Percentiles rank a stretch among this genome's conserved stretches.
Conservation (phyloP, 2,888 invertebrate species). For the Cataglyphis albicans region DNA sequence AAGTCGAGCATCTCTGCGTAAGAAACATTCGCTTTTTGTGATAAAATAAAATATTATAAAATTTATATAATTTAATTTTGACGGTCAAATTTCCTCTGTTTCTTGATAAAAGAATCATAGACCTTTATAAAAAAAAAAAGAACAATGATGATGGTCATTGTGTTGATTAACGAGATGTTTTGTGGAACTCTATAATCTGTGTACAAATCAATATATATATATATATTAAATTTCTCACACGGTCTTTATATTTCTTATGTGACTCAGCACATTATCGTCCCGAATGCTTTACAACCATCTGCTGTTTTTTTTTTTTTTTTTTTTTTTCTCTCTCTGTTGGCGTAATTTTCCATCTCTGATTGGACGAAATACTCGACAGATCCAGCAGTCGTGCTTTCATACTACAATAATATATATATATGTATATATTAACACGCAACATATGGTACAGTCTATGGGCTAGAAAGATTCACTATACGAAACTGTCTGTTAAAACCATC, state of each 20-base stretch:
- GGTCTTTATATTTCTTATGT: constrained; percentile 14
- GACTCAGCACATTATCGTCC: constrained; percentile 1
- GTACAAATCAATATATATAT: constrained; percentile 12
- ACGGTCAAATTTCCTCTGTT: background rate
- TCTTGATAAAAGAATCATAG: background rate
- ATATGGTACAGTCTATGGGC: constrained; percentile 71
- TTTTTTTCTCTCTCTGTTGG: background rate
- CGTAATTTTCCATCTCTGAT: constrained; percentile 12
- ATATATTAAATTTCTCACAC: background rate
- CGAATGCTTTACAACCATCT: constrained; percentile 19
- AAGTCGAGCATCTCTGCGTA: constrained; percentile 24
- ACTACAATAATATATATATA: constrained; percentile 37
- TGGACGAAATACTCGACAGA: constrained; percentile 57
- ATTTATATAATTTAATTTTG: background rate
- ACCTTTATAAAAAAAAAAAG: background rate
- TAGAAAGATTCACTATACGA: constrained; percentile 64
- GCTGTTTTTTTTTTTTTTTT: background rate
- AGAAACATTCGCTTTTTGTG: background rate
- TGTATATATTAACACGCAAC: constrained; percentile 61
- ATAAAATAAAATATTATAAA: background rate
- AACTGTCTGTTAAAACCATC: constrained; percentile 65
- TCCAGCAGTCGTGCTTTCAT: constrained; percentile 23
- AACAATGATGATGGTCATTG: background rate
- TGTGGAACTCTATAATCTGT: background rate
- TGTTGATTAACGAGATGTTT: background rate